These are phyloP conservation scores for Centropus unirufus DNA, from an alignment of 2,113 vertebrate genomes.

Conservation along the genomic window DNA sequence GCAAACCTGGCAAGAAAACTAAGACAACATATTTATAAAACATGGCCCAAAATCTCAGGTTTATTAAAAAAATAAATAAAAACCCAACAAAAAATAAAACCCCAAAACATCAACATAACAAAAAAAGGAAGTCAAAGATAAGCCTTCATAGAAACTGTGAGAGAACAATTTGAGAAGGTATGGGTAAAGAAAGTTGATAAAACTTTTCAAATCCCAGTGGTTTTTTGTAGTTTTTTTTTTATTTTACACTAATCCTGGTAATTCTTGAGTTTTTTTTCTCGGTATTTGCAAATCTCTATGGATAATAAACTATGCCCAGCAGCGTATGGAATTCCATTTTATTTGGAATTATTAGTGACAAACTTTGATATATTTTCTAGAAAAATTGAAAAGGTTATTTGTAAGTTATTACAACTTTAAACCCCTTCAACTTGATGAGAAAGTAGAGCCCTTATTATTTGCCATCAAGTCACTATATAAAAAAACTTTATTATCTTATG, in stretches of 20 bases:
- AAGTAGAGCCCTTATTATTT: neutral
- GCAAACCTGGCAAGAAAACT: neutral
- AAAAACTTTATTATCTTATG: neutral
- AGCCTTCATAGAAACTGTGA: neutral
- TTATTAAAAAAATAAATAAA: neutral
- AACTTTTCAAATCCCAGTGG: neutral
- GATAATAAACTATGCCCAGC: neutral
- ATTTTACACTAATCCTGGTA: neutral
- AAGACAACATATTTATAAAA: neutral
- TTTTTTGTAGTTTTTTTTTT: neutral
- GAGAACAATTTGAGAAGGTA: neutral
- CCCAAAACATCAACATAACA: too few species aligned
- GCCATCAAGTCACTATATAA: neutral
- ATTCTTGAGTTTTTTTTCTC: neutral
- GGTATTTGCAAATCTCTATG: neutral
- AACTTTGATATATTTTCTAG: neutral
- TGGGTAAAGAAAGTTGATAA: neutral
- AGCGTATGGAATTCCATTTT: neutral
- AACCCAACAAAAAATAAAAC: too few species aligned
- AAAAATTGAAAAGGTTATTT: constrained; percentile 8
- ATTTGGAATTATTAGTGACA: neutral
- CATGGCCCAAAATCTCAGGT: neutral
- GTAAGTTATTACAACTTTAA: neutral
- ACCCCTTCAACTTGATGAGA: neutral
- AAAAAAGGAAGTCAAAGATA: neutral